Conservation (phyloP, 2,888 invertebrate species). For the Amaurobius ferox region DNA sequence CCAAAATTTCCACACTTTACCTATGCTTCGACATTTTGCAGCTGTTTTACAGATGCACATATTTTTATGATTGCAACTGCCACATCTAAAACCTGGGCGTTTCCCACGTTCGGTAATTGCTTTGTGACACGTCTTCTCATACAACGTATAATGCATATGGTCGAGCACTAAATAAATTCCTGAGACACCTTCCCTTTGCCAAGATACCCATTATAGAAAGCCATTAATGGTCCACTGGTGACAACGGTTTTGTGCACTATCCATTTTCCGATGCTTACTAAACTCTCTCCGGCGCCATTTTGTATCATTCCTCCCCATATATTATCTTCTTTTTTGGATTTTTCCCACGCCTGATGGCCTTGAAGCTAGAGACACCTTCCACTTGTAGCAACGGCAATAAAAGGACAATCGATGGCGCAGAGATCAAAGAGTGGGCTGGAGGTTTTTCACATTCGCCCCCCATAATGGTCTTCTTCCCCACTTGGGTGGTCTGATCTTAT, state of each 20-base stretch:
- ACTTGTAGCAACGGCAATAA: conserved; percentile 23
- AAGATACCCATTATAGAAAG: background rate
- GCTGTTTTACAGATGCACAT: no score
- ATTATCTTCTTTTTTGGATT: background rate
- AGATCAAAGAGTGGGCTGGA: background rate
- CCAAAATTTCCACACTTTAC: no score
- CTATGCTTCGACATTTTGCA: no score
- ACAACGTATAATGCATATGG: no score
- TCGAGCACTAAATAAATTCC: no score
- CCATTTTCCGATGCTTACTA: background rate
- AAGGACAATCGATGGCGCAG: conserved; percentile 2
- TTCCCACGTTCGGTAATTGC: no score
- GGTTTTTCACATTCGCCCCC: conserved; percentile 7
- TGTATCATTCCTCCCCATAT: background rate
- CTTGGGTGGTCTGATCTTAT: conserved; percentile 13
- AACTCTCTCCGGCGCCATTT: conserved; percentile 5
- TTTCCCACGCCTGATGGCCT: conserved; percentile 39
- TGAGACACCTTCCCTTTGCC: no score
- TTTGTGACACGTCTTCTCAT: no score
- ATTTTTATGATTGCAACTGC: no score
- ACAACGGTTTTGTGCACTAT: no score
- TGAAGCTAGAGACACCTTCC: conserved; percentile 9
- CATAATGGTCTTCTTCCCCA: background rate
- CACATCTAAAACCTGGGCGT: no score
- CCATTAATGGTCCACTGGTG: background rate